Evolutionary conservation across 2,113 vertebrate genomes (phyloP), one percentile per base, ranked within the genome.

Genomic region (Paradisaea rubra): DNA sequence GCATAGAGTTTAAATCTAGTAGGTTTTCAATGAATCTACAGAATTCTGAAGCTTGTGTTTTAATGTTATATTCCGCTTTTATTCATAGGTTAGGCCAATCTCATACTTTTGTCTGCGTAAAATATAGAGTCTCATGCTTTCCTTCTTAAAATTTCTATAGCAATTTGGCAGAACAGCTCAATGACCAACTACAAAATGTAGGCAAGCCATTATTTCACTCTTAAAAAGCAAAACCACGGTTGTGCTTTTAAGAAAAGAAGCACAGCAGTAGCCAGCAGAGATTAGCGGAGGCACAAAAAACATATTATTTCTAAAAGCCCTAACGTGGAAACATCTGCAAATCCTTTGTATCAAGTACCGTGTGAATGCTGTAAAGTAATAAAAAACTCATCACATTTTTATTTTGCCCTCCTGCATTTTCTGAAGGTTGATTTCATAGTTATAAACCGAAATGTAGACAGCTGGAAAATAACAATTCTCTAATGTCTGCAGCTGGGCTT

Each of bases 221-320:
- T 56, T 52, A n/a, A 53, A 81, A 53, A 33, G 7, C 17, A 53
- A 69, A 65, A 19, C 17, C 56, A 16, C 3, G 1, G 12, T 1
- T 57, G 18, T 15, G 53, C 37, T 47, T 45, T 37, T 19, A 49
- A 59, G 69, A 45, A 50, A 71, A 16, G 3, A 9, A 33, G 25
- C 0, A 28, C 20, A 68, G 33, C 31, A 42, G 33, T 2, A 20
- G 22, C 3, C 2, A 37, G 41, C 18, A 33, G 31, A 45, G 42
- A 39, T 10, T 0, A 59, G 18, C 8, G 1, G n/a, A 53, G 23
- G 18, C 30, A 6, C 0, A 21, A 27, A 50, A 68, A 35, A 15
- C 2, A 0, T 11, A 18, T 10, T 24, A 18, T 57, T 86, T 50
- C 42, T 19, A 41, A 39, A 68, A 64, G 28, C 13, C 4, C 2